Percentiles rank a stretch among this genome's conserved stretches.
These are phyloP conservation scores for Phylloscopus trochiloides DNA, from an alignment of 2,113 vertebrate species.

Conservation along the genomic window DNA sequence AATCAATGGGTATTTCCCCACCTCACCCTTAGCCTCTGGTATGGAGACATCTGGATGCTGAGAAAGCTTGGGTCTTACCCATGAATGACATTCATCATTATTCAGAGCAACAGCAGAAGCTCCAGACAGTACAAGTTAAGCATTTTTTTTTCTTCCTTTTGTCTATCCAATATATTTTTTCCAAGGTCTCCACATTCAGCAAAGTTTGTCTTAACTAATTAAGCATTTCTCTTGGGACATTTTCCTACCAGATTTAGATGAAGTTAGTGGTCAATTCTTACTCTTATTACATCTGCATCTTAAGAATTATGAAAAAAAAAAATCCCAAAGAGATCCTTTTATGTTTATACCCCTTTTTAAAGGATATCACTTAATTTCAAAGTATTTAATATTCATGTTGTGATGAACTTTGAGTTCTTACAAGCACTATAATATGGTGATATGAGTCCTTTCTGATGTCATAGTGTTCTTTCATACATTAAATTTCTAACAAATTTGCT, in stretches of 20 bases:
- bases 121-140: background rate
- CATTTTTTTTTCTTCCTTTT: background rate
- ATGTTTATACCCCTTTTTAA: background rate
- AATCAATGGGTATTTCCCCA: background rate
- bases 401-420: background rate
- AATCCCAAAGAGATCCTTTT: background rate
- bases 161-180: background rate
- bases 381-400: background rate
- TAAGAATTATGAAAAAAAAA: background rate
- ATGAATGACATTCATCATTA: background rate
- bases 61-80: background rate
- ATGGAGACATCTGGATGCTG: background rate
- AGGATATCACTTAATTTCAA: background rate
- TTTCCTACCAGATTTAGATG: background rate
- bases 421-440: background rate
- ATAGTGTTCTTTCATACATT: background rate
- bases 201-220: background rate
- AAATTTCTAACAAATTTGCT: background rate
- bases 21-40: background rate
- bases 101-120: background rate
- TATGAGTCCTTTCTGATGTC: background rate
- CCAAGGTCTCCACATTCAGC: background rate
- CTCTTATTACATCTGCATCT: background rate
- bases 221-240: background rate
- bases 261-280: background rate